phyloP scores from a whole-genome alignment of 2,888 invertebrate genomes.

The Torymus auratus region DNA sequence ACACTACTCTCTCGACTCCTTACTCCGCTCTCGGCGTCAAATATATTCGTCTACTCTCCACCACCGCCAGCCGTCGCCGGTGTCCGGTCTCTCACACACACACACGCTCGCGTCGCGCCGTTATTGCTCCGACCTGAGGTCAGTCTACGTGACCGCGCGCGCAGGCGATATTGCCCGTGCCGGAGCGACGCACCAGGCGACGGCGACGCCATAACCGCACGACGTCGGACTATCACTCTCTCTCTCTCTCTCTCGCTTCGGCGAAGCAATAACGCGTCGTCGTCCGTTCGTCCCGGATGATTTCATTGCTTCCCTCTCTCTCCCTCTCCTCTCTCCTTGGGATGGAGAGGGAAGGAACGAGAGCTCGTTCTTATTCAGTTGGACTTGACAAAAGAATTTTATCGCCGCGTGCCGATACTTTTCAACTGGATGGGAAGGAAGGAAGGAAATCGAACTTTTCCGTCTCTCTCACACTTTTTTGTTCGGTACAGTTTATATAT shows the following conservation, averaged over 20 bases:
- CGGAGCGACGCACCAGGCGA: constrained; percentile 37
- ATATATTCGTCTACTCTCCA: too few species aligned
- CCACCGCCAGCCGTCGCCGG: constrained; percentile 5
- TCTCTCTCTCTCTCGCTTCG: constrained; percentile 59
- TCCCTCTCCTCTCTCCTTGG: not conserved
- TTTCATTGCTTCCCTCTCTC: constrained; percentile 57
- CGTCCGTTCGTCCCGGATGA: constrained; percentile 61
- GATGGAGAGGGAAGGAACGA: too few species aligned
- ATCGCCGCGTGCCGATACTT: constrained; percentile 48
- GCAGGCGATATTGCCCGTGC: constrained; percentile 70
- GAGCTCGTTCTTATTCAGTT: constrained; percentile 57
- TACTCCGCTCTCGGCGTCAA: too few species aligned
- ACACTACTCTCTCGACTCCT: too few species aligned
- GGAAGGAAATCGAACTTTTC: too few species aligned
- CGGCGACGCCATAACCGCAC: constrained; percentile 67
- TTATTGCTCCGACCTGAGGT: constrained; percentile 76
- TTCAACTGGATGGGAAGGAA: not conserved
- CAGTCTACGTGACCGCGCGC: constrained; percentile 74
- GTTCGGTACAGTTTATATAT: too few species aligned
- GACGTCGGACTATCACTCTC: constrained; percentile 58
- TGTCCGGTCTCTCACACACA: constrained; percentile 29
- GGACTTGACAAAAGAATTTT: constrained; percentile 60
- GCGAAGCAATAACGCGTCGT: constrained; percentile 70
- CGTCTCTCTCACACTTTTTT: not conserved
- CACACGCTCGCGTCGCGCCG: constrained; percentile 58